These are phyloP conservation scores for Petrolisthes manimaculis DNA, from an alignment of 2,888 invertebrate species.

Conservation along the genomic window DNA sequence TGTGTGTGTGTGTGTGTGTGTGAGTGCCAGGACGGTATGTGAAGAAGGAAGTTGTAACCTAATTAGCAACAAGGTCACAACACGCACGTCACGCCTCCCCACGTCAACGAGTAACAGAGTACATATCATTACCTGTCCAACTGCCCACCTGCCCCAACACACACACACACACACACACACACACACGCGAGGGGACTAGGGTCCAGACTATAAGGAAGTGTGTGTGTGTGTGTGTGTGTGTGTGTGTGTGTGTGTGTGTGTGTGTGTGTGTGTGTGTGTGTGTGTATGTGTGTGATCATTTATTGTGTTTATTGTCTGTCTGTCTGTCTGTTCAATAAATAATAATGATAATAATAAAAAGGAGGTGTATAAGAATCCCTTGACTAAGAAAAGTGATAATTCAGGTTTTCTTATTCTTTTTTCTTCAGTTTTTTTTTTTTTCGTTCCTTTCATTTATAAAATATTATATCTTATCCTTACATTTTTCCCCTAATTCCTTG, in stretches of 20 bases:
- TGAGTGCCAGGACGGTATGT: too few relatives aligned
- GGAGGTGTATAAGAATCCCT: too few relatives aligned
- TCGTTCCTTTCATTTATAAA: too few relatives aligned
- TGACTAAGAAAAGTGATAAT: too few relatives aligned
- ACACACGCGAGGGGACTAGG: background rate
- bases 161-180: conserved; percentile 8
- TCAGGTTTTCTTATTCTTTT: too few relatives aligned
- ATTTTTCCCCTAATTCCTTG: too few relatives aligned
- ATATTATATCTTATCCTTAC: too few relatives aligned
- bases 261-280: conserved; percentile 7
- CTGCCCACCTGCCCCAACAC: background rate
- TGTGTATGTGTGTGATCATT: conserved; percentile 6
- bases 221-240: conserved; percentile 4
- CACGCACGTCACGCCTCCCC: background rate
- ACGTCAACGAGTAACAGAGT: background rate
- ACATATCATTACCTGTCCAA: background rate
- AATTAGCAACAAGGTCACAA: background rate
- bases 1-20: too few relatives aligned
- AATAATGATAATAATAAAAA: too few relatives aligned
- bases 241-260: conserved; percentile 3
- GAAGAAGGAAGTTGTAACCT: background rate
- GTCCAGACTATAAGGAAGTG: background rate
- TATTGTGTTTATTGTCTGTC: background rate
- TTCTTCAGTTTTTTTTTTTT: too few relatives aligned
- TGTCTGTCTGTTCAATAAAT: too few relatives aligned